Conservation (phyloP, 2,113 vertebrate species). For the Hydrolagus affinis region DNA sequence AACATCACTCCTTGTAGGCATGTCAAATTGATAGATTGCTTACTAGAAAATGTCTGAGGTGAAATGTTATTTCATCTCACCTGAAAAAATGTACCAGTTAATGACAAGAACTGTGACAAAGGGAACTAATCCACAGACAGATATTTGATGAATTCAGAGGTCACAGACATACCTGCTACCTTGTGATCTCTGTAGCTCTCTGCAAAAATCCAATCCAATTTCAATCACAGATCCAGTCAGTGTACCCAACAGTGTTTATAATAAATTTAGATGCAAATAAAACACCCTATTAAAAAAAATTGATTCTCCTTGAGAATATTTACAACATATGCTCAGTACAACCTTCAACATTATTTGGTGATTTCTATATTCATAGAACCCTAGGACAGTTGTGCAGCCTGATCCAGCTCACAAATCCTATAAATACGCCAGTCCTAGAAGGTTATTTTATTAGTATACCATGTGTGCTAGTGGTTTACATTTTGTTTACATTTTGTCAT, state of each 20-base stretch:
- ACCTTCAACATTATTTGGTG: slow-evolving; percentile 25
- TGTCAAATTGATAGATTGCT: slow-evolving; percentile 10
- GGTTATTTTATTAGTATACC: neutral
- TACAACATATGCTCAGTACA: neutral
- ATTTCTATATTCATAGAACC: neutral
- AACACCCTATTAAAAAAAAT: too few relatives aligned
- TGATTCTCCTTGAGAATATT: slow-evolving; percentile 23
- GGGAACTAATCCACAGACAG: neutral
- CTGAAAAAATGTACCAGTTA: slow-evolving; percentile 3
- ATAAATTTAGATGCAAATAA: slow-evolving; percentile 1
- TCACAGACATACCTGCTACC: neutral
- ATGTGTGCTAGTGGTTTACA: neutral
- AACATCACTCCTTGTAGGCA: neutral
- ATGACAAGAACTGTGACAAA: slow-evolving; percentile 9
- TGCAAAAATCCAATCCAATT: slow-evolving; percentile 16
- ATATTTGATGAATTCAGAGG: neutral
- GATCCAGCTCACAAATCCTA: slow-evolving; percentile 7
- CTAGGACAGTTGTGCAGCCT: too few relatives aligned
- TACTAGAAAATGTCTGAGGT: neutral
- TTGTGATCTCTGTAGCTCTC: neutral
- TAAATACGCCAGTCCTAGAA: neutral
- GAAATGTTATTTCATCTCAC: slow-evolving; percentile 27
- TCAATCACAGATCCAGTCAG: slow-evolving; percentile 4
- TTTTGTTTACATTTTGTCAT: neutral
- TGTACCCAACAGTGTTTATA: slow-evolving; percentile 16